Evolutionary conservation across 2,888 invertebrate genomes (phyloP).

Genomic region (Zelleria hepariella): DNA sequence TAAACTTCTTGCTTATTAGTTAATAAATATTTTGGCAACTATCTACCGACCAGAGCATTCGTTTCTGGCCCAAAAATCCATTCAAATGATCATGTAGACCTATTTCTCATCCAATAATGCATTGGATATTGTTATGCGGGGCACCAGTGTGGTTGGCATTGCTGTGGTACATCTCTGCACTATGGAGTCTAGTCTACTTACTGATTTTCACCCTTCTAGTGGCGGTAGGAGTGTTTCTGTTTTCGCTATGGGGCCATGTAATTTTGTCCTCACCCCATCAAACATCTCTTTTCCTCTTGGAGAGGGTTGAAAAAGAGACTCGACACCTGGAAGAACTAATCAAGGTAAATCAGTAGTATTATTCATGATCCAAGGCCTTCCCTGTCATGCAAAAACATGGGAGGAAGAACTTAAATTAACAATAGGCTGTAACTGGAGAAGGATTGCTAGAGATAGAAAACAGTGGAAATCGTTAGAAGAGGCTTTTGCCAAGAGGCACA

Average conservation of each 20-base stretch:
- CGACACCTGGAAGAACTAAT: slow-evolving; percentile 73
- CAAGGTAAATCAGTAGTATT: slow-evolving; percentile 59
- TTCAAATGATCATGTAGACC: slow-evolving; percentile 1
- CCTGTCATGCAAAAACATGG: no score
- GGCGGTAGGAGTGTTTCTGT: slow-evolving; percentile 35
- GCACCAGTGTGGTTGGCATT: slow-evolving; percentile 36
- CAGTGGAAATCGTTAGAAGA: no score
- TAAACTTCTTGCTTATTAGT: not conserved
- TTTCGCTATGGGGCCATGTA: slow-evolving; percentile 74
- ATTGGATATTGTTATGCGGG: slow-evolving; percentile 35
- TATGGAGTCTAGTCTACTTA: slow-evolving; percentile 44
- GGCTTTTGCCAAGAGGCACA: no score
- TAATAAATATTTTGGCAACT: not conserved
- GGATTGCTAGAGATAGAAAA: no score
- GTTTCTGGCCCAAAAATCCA: not conserved
- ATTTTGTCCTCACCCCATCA: slow-evolving; percentile 76
- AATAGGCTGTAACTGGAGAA: no score
- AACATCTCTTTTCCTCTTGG: slow-evolving; percentile 70
- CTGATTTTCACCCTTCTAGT: slow-evolving; percentile 36
- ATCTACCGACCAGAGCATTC: not conserved
- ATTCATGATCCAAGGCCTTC: no score
- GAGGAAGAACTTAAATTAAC: no score
- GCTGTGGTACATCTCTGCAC: slow-evolving; percentile 43
- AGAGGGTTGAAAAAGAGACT: slow-evolving; percentile 73
- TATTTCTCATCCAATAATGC: slow-evolving; percentile 31